These are phyloP conservation scores for Thecocarcelia acutangulata DNA, from an alignment of 2,888 invertebrate species.

Conservation along the genomic window DNA sequence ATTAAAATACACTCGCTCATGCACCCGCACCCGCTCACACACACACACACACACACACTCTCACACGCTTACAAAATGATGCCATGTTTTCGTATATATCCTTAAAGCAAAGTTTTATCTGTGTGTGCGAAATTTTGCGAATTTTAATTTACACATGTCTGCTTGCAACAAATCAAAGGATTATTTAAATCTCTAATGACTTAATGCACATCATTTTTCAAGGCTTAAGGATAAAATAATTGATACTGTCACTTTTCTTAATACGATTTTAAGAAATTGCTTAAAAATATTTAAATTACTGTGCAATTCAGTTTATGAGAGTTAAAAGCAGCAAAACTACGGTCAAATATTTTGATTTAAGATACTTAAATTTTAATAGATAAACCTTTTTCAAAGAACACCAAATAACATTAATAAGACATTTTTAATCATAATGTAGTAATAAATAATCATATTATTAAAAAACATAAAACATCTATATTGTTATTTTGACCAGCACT, in stretches of 20 bases:
- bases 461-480: too few relatives aligned
- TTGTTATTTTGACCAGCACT: too few relatives aligned
- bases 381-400: too few relatives aligned
- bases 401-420: too few relatives aligned
- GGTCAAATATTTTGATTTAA: too few relatives aligned
- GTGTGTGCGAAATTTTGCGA: conserved; percentile 1
- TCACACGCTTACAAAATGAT: neutral
- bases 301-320: neutral
- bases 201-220: conserved; percentile 19
- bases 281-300: neutral
- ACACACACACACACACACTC: neutral
- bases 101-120: neutral
- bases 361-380: too few relatives aligned
- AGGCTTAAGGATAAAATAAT: neutral
- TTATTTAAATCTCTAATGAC: conserved; percentile 51
- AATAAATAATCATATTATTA: too few relatives aligned
- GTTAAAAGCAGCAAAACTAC: neutral
- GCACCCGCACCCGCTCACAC: neutral
- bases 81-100: neutral
- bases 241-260: conserved; percentile 9
- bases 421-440: too few relatives aligned
- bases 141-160: conserved; percentile 26
- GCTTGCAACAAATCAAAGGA: conserved; percentile 55
- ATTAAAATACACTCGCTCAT: neutral
- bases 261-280: conserved; percentile 7